Percentiles rank a stretch among this genome's conserved stretches.
Conservation (phyloP, 30 jellyfish, hydroid and myxozoan genomes). For the Morbakka virulenta region DNA sequence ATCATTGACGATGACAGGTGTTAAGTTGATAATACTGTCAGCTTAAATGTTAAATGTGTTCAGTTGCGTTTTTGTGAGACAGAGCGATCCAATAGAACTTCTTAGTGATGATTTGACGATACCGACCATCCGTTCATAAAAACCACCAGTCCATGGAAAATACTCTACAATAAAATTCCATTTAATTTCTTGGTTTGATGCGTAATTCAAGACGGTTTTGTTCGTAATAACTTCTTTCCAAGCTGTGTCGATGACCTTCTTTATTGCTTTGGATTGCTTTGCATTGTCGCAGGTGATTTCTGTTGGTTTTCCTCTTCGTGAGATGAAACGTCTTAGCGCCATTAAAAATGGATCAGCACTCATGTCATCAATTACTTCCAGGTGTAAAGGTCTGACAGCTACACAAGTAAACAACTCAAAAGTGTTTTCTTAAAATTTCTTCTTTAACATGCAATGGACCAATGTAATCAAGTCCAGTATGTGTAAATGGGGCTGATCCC, state of each 20-base stretch:
- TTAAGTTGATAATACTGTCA: neutral
- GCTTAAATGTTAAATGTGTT: neutral
- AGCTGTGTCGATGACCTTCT: neutral
- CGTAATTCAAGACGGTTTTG: neutral
- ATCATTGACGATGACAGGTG: too few species aligned
- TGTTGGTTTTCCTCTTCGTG: constrained; percentile 42
- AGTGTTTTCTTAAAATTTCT: too few species aligned
- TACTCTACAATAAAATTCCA: constrained; percentile 29
- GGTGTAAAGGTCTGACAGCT: neutral
- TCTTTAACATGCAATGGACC: neutral
- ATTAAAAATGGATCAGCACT: neutral
- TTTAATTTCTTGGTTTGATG: constrained; percentile 5
- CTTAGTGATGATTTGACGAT: neutral
- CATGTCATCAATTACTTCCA: neutral
- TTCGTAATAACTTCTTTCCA: constrained; percentile 5
- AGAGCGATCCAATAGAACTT: neutral
- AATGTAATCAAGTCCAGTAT: constrained; percentile 27
- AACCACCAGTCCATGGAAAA: constrained; percentile 56
- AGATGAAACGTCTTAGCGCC: constrained; percentile 9
- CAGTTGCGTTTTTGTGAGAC: neutral
- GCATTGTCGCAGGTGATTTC: constrained; percentile 27
- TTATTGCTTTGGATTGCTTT: neutral
- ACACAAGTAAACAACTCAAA: constrained; percentile 13
- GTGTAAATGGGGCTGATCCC: constrained; percentile 9
- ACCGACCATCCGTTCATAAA: constrained; percentile 45